Evolutionary conservation across 2,888 invertebrate genomes (phyloP).

Genomic region (Aphidoletes aphidimyza): DNA sequence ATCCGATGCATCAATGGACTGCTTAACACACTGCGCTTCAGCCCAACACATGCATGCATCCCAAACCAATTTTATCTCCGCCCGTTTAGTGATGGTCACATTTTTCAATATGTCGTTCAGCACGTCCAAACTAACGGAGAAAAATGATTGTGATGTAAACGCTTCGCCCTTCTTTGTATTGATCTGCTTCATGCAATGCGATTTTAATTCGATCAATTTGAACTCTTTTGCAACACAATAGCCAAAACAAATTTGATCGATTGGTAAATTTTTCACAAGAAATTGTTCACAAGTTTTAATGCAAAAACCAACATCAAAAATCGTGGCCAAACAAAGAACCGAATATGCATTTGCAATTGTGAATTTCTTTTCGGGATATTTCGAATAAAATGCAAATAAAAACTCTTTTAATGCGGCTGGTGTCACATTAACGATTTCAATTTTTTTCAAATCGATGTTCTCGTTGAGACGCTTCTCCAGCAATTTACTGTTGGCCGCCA

Average conservation of each 20-base stretch:
- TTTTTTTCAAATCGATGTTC: background rate
- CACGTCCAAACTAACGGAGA: background rate
- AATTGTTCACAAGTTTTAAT: background rate
- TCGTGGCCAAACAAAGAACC: background rate
- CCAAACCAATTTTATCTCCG: background rate
- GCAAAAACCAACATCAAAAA: background rate
- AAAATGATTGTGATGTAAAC: background rate
- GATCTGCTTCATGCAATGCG: background rate
- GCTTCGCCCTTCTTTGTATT: background rate
- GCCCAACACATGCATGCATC: constrained; percentile 13
- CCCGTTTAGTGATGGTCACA: background rate
- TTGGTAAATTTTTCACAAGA: background rate
- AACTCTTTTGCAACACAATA: background rate
- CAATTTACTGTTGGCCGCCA: background rate
- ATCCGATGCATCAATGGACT: background rate
- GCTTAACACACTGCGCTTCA: background rate
- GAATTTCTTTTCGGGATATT: background rate
- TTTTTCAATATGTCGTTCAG: background rate
- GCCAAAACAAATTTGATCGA: background rate
- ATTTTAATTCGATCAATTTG: background rate
- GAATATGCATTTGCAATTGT: background rate
- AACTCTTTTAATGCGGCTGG: background rate
- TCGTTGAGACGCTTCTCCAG: background rate
- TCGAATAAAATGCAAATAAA: background rate
- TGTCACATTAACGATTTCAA: background rate